Conservation (phyloP, 2,113 vertebrate genomes). For the Macheiramphus alcinus region DNA sequence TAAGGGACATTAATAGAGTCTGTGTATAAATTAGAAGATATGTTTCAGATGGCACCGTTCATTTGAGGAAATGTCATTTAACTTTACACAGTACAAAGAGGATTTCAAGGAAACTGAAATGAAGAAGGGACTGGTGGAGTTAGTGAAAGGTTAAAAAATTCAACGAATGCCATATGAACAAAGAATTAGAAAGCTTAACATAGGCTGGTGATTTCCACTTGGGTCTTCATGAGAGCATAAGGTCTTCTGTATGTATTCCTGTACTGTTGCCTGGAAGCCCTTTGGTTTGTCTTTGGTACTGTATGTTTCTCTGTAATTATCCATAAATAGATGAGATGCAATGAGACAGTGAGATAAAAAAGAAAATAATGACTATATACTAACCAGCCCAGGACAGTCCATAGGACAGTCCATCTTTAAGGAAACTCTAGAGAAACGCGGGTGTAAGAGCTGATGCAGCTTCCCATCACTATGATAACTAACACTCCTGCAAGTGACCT, state of each 20-base stretch:
- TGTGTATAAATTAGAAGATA: background rate
- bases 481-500: background rate
- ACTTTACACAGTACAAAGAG: background rate
- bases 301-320: background rate
- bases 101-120: background rate
- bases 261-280: background rate
- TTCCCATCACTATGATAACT: background rate
- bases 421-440: background rate
- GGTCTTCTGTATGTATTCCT: background rate
- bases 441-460: background rate
- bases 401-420: background rate
- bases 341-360: background rate
- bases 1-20: background rate
- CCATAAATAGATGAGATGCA: background rate
- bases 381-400: background rate
- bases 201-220: background rate
- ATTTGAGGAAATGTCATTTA: background rate
- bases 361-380: background rate
- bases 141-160: background rate
- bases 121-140: background rate
- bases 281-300: background rate
- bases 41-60: background rate
- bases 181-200: background rate
- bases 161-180: background rate
- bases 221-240: background rate